Percentiles rank a stretch among this genome's conserved stretches.
These are phyloP conservation scores for Cerceris rybyensis DNA, from an alignment of 2,888 invertebrate genomes.

Conservation along the genomic window DNA sequence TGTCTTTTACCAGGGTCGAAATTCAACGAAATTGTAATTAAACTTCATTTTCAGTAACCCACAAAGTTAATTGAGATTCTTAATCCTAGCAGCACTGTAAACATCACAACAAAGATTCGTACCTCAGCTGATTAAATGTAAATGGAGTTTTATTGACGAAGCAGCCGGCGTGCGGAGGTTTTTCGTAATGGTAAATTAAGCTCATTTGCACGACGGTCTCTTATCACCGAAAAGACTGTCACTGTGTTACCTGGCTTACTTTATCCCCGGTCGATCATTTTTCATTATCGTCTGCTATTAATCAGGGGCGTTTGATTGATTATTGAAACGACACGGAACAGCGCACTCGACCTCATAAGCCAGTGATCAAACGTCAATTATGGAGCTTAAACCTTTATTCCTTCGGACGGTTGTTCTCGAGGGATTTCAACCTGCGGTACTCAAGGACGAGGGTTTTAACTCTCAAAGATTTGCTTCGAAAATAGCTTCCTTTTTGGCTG, in stretches of 20 bases:
- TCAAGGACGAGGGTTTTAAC: conserved; percentile 11
- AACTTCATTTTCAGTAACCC: too few species aligned
- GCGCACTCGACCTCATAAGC: conserved; percentile 28
- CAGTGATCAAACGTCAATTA: conserved; percentile 43
- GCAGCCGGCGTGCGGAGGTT: background rate
- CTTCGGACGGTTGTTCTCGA: background rate
- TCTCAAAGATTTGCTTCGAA: conserved; percentile 14
- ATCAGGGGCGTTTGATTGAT: conserved; percentile 43
- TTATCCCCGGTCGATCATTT: conserved; percentile 28
- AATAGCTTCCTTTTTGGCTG: background rate
- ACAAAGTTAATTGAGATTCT: too few species aligned
- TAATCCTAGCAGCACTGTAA: too few species aligned
- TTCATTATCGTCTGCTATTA: conserved; percentile 44
- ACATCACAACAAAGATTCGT: too few species aligned
- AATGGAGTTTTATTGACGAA: background rate
- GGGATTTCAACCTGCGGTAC: conserved; percentile 14
- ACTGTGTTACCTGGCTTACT: background rate
- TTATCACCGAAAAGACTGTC: background rate
- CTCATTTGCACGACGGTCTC: background rate
- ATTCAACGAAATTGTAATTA: too few species aligned
- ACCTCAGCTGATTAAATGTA: too few species aligned
- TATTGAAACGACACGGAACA: conserved; percentile 21
- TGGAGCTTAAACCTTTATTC: conserved; percentile 25
- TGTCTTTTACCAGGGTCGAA: too few species aligned
- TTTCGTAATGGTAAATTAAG: background rate